These are phyloP conservation scores for Actinia equina DNA, from an alignment of 64 coral and sea anemone genomes.

Conservation along the genomic window DNA sequence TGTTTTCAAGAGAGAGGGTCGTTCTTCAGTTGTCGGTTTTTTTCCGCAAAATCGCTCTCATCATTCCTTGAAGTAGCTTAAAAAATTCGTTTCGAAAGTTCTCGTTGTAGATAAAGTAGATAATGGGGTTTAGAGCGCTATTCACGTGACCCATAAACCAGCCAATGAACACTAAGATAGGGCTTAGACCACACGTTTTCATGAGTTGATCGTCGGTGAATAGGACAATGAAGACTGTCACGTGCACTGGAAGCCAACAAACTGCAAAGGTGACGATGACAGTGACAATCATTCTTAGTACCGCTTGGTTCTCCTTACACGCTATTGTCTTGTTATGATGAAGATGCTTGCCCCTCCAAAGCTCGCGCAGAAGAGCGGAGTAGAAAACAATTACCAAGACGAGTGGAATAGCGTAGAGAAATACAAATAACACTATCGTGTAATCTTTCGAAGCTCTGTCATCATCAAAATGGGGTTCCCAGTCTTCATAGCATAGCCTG, in stretches of 20 bases:
- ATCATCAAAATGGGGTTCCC: conserved; percentile 47
- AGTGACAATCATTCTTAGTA: conserved; percentile 43
- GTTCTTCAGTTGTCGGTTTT: not conserved
- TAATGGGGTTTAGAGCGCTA: conserved; percentile 37
- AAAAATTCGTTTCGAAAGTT: not conserved
- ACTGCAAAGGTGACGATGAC: conserved; percentile 39
- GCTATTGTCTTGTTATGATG: conserved; percentile 5
- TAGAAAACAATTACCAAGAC: conserved; percentile 33
- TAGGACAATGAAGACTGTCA: conserved; percentile 19
- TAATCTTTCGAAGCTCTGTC: conserved; percentile 43
- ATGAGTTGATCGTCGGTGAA: not conserved
- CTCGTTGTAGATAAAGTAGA: conserved; percentile 19
- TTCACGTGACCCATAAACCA: conserved; percentile 60
- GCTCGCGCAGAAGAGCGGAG: conserved; percentile 26
- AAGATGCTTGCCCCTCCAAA: conserved; percentile 40
- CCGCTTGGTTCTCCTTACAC: conserved; percentile 39
- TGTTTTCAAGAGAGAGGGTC: not conserved
- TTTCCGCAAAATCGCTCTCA: not conserved
- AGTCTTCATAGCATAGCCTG: conserved; percentile 24
- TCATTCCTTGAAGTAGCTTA: not conserved
- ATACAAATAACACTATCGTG: conserved; percentile 32
- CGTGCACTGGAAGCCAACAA: conserved; percentile 51
- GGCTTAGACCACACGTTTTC: not conserved
- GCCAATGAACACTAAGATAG: conserved; percentile 31
- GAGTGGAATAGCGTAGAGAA: conserved; percentile 30